phyloP scores from a whole-genome alignment of 2,113 vertebrate species.

The Lepidiolamprologus cunningtoni region DNA sequence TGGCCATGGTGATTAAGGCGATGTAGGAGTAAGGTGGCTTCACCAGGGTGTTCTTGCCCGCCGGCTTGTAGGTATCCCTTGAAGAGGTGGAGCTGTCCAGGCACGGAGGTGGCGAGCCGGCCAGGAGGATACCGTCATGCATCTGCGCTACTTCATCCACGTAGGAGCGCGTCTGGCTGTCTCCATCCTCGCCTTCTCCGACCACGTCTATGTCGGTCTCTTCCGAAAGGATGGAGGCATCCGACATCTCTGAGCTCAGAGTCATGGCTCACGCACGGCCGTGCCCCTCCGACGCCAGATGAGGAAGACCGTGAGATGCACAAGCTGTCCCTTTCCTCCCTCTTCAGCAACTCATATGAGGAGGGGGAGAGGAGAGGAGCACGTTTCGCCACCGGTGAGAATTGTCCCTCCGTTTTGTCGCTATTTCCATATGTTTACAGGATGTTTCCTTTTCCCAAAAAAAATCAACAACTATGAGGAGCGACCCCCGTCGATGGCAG shows the following conservation, averaged over 20 bases:
- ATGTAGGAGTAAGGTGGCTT: slow-evolving; percentile 94
- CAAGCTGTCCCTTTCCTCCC: slow-evolving; percentile 42
- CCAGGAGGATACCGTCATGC: slow-evolving; percentile 69
- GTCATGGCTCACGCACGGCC: slow-evolving; percentile 79
- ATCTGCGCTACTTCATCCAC: slow-evolving; percentile 79
- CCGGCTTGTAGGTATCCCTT: slow-evolving; percentile 68
- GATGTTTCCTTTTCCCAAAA: not conserved
- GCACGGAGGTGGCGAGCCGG: slow-evolving; percentile 62
- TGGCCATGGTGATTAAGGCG: slow-evolving; percentile 91
- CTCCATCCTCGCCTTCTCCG: slow-evolving; percentile 83
- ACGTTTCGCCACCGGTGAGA: slow-evolving; percentile 25
- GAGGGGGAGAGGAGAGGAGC: slow-evolving; percentile 37
- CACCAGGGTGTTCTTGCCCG: slow-evolving; percentile 81
- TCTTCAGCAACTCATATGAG: slow-evolving; percentile 59
- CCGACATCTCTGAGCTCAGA: slow-evolving; percentile 92
- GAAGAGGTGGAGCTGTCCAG: slow-evolving; percentile 60
- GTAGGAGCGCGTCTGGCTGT: slow-evolving; percentile 67
- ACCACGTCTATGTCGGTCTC: slow-evolving; percentile 94
- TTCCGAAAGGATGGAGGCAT: slow-evolving; percentile 85
- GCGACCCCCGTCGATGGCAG: not conserved
- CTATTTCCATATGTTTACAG: slow-evolving; percentile 57
- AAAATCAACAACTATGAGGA: not conserved
- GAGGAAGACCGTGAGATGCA: slow-evolving; percentile 39
- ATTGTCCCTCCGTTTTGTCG: slow-evolving; percentile 9
- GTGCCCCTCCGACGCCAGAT: slow-evolving; percentile 52